Conservation (phyloP, 2,113 vertebrate species). For the Sitta europaea region DNA sequence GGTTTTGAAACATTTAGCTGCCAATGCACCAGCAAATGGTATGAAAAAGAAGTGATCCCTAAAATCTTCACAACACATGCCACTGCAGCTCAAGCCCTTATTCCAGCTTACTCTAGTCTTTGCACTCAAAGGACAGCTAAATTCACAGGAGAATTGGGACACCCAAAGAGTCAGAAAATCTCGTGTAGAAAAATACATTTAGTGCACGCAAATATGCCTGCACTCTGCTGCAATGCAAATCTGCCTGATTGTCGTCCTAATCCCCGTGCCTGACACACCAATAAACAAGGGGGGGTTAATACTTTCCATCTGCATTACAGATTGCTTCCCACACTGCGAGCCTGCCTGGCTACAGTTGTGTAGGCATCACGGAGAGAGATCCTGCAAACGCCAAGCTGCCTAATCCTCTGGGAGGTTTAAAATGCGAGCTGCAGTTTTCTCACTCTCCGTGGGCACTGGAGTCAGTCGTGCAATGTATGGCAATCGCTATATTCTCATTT, state of each 20-base stretch:
- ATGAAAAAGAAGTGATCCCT: not conserved
- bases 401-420: not conserved
- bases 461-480: not conserved
- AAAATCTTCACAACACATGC: not conserved
- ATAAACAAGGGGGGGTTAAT: conserved; percentile 13
- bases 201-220: not conserved
- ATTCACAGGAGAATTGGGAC: conserved; percentile 3
- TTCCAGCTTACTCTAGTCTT: not conserved
- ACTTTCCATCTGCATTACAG: conserved; percentile 33
- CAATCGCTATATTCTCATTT: not conserved
- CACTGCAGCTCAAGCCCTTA: not conserved
- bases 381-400: not conserved
- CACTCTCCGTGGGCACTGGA: not conserved
- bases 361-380: not conserved
- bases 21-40: fast-evolving
- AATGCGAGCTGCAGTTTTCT: conserved; percentile 22
- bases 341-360: not conserved
- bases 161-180: conserved; percentile 7
- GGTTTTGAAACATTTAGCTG: not conserved
- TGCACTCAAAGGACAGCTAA: not conserved
- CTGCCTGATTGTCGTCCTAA: conserved; percentile 32
- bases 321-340: conserved; percentile 45
- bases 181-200: not conserved
- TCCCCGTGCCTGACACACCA: conserved; percentile 42
- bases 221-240: conserved; percentile 41